These are phyloP conservation scores for Dasypus novemcinctus DNA, from an alignment of 2,113 vertebrate species.

Conservation along the genomic window DNA sequence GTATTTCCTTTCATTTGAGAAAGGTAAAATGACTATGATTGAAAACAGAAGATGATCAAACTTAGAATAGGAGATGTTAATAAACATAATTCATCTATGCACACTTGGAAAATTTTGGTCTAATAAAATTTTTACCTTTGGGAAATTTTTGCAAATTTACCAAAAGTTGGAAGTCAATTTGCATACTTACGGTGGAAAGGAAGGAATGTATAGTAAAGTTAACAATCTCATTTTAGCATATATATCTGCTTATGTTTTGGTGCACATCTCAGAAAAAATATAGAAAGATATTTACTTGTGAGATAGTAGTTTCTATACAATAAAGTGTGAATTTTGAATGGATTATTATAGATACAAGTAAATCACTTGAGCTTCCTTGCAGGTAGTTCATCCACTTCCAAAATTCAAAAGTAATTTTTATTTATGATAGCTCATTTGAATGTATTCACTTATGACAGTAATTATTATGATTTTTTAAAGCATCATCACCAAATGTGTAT, in stretches of 20 bases:
- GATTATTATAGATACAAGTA: background rate
- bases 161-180: background rate
- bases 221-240: background rate
- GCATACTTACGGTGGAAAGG: background rate
- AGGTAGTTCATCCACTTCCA: background rate
- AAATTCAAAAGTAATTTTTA: background rate
- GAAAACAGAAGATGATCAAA: background rate
- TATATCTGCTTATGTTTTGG: background rate
- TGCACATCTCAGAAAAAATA: background rate
- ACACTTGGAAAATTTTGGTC: background rate
- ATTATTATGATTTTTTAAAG: conserved; percentile 31
- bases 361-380: background rate
- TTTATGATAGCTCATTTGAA: background rate
- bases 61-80: background rate
- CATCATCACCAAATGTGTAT: background rate
- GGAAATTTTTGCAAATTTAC: background rate
- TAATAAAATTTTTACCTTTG: background rate
- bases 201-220: background rate
- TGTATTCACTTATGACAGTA: background rate
- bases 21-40: background rate
- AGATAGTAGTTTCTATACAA: background rate
- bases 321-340: background rate
- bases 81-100: background rate
- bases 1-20: background rate
- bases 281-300: background rate